Conservation (phyloP, 2,113 vertebrate species). For the Limnothrissa miodon region DNA sequence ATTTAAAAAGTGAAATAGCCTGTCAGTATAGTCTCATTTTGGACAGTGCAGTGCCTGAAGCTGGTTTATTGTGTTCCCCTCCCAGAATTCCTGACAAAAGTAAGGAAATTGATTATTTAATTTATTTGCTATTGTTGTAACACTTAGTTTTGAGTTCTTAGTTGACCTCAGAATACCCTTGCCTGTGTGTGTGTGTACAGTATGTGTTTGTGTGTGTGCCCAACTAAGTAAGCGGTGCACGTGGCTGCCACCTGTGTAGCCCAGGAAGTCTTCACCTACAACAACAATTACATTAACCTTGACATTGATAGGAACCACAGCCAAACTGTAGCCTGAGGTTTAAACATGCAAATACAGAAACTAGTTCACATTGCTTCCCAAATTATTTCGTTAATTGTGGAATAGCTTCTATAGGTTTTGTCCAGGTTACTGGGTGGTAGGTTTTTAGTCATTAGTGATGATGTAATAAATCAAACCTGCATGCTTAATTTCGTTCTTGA, state of each 20-base stretch:
- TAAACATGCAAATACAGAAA: slow-evolving; percentile 22
- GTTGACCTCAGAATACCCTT: slow-evolving; percentile 14
- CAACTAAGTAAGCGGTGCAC: not conserved
- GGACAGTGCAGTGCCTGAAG: not conserved
- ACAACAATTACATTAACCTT: slow-evolving; percentile 39
- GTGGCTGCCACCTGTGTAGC: slow-evolving; percentile 55
- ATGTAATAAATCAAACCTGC: not conserved
- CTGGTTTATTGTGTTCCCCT: not conserved
- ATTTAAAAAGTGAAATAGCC: not conserved
- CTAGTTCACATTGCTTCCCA: not conserved
- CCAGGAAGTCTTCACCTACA: slow-evolving; percentile 44
- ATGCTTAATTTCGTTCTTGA: not conserved
- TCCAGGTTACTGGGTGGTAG: not conserved
- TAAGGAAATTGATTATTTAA: not conserved
- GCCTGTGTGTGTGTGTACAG: slow-evolving; percentile 7
- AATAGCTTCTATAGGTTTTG: not conserved
- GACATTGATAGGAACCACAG: slow-evolving; percentile 48
- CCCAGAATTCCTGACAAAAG: not conserved
- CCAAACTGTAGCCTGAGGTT: not conserved
- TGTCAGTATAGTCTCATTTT: not conserved
- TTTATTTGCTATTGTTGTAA: not conserved
- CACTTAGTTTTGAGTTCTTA: not conserved
- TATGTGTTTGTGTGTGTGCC: slow-evolving; percentile 3
- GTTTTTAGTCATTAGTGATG: not conserved
- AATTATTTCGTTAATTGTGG: not conserved